Evolutionary conservation across 2,797 vertebrate species (phyloP), one percentile per base, ranked within the genome.

Genomic region (Naso thynnoides): DNA sequence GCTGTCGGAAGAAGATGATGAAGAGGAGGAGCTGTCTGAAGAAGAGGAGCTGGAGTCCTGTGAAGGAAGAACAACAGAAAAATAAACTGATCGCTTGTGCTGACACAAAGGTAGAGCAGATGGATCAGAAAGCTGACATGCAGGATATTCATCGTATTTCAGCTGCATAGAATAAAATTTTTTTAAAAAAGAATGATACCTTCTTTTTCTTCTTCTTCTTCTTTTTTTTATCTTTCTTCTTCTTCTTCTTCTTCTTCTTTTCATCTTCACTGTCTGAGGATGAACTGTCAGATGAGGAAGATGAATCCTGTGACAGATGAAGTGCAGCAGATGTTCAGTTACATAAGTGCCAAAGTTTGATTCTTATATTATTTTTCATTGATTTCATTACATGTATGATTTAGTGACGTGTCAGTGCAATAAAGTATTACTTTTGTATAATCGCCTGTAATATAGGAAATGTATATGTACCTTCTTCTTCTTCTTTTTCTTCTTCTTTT

Each of bases 41-140:
- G 87, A 88, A 52, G 90, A 91, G 44, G 88, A 90, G 76, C 87
- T 84, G 27, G 70, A 92, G 49, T 88, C 87, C 90, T 92, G 39
- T 4, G 3, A 66, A 29, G 26, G n/a, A 23, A 31, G 1, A 44
- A 55, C 2, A 48, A 19, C 42, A 0, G 10, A 69, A 39, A 0
- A 48, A 41, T 18, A 0, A 38, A 8, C 1, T 0, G 8, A 42
- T 50, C 7, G 27, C 45, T 64, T 60, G 18, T 14, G n/a, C 55
- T 67, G 27, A 5, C 8, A 57, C 19, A 66, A 21, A 19, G 1
- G 54, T 14, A 4, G 1, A 62, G 49, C 7, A 52, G 8, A 67
- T 18, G n/a, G 24, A 42, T 19, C 6, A 18, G 36, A n/a, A 26
- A 50, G 8, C 4, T 41, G 8, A 50, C 33, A n/a, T 9, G 9